phyloP scores from a whole-genome alignment of 2,113 vertebrate species.

The Anoura caudifer region DNA sequence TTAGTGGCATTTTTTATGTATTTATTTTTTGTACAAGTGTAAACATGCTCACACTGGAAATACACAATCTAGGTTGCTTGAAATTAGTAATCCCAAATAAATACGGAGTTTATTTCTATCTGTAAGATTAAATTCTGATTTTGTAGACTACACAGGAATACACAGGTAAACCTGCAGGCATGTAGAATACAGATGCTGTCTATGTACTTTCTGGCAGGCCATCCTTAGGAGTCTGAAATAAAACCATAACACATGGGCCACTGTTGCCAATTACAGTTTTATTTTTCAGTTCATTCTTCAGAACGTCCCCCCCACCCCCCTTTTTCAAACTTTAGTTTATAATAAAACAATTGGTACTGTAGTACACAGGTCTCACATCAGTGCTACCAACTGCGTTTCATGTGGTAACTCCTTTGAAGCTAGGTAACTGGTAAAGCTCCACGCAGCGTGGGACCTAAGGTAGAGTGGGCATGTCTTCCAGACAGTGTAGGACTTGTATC shows the following conservation, averaged over 20 bases:
- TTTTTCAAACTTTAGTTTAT: not conserved
- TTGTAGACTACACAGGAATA: not conserved
- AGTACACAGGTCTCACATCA: not conserved
- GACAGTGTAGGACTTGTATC: not conserved
- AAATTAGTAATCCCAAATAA: not conserved
- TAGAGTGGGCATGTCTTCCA: not conserved
- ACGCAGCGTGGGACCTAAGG: not conserved
- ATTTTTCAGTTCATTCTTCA: not conserved
- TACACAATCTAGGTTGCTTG: not conserved
- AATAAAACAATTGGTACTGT: not conserved
- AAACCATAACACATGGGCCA: not conserved
- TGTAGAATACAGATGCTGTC: not conserved
- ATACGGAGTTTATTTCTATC: not conserved
- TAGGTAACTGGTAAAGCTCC: not conserved
- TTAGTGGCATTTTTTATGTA: not conserved
- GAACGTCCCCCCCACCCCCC: not conserved
- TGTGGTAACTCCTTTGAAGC: not conserved
- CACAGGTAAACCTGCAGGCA: not conserved
- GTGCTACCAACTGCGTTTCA: not conserved
- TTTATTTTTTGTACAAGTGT: not conserved
- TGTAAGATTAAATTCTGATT: not conserved
- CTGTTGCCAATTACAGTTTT: not conserved
- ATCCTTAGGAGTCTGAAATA: not conserved
- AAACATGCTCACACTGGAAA: not conserved
- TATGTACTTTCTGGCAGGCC: not conserved